phyloP scores from a whole-genome alignment of 37 sponge, comb jelly and placozoan species.

The Aphrocallistes beatrix region DNA sequence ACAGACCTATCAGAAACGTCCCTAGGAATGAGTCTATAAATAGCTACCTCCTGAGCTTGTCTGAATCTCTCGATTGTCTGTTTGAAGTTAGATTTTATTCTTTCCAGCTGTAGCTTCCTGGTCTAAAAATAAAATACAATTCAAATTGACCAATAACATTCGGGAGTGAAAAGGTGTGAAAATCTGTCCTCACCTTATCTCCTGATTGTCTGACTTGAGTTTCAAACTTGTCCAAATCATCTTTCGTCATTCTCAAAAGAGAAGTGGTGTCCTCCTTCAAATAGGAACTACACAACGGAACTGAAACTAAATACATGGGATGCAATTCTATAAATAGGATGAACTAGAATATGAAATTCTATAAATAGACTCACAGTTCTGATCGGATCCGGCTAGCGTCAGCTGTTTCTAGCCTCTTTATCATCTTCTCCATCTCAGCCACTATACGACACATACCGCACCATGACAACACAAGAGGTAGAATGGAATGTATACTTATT shows the following conservation, averaged over 20 bases:
- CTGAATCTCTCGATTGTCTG: slow-evolving; percentile 14
- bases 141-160: neutral
- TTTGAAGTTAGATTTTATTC: neutral
- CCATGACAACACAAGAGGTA: too few relatives aligned
- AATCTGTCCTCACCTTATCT: neutral
- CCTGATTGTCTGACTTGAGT: slow-evolving; percentile 15
- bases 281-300: neutral
- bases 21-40: neutral
- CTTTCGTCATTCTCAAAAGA: neutral
- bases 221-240: neutral
- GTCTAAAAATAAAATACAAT: neutral
- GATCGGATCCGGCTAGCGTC: slow-evolving; percentile 12
- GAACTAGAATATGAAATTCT: too few relatives aligned
- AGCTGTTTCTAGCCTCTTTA: neutral
- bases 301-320: neutral
- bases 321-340: too few relatives aligned
- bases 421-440: neutral
- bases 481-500: too few relatives aligned
- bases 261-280: slow-evolving; percentile 11
- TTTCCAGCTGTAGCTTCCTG: neutral
- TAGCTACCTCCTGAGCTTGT: neutral
- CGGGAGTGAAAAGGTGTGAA: neutral
- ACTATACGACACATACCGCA: neutral
- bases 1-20: too few relatives aligned
- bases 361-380: neutral